Base-by-base conservation (phyloP, 2,797 vertebrate genomes). In the Pseudochaenichthys georgianus region DNA sequence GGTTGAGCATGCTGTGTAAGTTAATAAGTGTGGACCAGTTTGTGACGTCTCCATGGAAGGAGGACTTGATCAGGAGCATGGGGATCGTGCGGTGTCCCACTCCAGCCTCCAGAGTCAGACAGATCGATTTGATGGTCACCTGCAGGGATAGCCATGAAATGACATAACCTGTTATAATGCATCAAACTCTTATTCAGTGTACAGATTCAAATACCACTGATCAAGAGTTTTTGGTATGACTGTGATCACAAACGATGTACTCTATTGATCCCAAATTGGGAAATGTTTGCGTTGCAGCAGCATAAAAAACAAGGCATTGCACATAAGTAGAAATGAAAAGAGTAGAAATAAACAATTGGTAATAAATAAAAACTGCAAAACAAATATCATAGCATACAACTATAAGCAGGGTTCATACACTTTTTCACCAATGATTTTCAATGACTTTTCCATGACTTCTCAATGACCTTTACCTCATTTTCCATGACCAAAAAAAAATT, bases 21-120 rank as follows among this genome's bases (percentile, higher is more conserved):
- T 98, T 97, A 84, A 99, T 98, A 50, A 99, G 95, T 0, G 96
- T 97, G 81, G 94, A 97, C 97, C 97, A 99, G 93, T 99, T 96
- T 90, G 91, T 96, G 31, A 97, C 96, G 80, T 97, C 92, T 70
- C 97, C 97, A 9, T 93, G 83, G 92, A 99, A 97, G 23, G 94
- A 95, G 8, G 98, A 97, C 76, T 99, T 99, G 75, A 97, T 97
- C 86, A 99, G 94, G 71, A 99, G 96, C 97, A 99, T 98, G 23
- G 98, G 98, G 58, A 99, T 87, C 1, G 98, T 99, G 86, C 95
- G 95, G 75, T 99, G 98, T 50, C 98, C 98, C 76, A 99, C 93
- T 2, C 98, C 98, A 72, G 98, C 98, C 93, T 99, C 98, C 73
- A 99, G 95, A 50, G 98, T 98, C 77, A 99, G 21, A 83, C 97